Conservation (phyloP, 2,113 vertebrate species). For the Prionailurus viverrinus region DNA sequence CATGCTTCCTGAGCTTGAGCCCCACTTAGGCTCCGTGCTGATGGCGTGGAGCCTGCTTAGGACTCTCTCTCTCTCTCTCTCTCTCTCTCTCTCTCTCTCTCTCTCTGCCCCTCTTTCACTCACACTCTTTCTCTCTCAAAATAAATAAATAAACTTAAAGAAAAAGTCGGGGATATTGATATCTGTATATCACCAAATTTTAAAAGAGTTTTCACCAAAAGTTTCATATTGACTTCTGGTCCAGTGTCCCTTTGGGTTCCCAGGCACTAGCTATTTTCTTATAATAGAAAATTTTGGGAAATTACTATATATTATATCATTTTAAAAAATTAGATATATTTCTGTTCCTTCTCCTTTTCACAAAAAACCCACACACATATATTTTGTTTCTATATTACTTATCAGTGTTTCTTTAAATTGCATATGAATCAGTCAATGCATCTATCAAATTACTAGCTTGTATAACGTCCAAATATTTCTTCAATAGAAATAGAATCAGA, state of each 20-base stretch:
- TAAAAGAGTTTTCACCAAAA: background rate
- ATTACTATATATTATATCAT: background rate
- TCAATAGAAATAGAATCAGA: slow-evolving; percentile 67
- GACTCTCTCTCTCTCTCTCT: no score
- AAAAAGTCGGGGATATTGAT: background rate
- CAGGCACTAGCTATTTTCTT: background rate
- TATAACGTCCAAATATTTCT: slow-evolving; percentile 64
- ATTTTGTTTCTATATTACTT: slow-evolving; percentile 72
- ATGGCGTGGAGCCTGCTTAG: no score
- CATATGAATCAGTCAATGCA: slow-evolving; percentile 56
- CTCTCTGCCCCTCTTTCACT: no score
- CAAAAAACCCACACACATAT: slow-evolving; percentile 19
- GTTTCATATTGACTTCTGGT: background rate
- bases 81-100: no score
- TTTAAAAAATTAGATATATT: background rate
- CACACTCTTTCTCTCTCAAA: no score
- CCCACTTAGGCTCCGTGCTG: no score
- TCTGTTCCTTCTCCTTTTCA: background rate
- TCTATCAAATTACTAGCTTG: slow-evolving; percentile 73
- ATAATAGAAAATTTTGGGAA: background rate
- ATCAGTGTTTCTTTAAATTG: slow-evolving; percentile 67
- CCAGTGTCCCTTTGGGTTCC: background rate
- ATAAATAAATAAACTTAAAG: no score
- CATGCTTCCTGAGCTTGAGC: no score
- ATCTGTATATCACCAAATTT: background rate